Evolutionary conservation across 2,888 invertebrate genomes (phyloP), one percentile per base, ranked within the genome.

Genomic region (Caenorhabditis sulstoni): DNA sequence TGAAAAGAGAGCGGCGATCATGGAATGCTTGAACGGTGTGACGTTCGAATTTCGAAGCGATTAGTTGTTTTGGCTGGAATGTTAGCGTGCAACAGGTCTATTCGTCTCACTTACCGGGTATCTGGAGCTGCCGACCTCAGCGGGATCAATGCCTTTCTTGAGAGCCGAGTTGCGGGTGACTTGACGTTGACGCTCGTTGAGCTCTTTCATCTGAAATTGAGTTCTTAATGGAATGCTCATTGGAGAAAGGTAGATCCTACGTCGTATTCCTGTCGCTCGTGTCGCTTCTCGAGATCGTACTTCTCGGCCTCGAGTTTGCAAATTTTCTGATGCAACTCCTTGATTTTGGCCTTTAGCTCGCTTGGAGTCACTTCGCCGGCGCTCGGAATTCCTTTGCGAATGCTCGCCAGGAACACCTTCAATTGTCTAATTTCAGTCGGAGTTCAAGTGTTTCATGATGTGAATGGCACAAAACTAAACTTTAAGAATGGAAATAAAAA

Each of bases 31-130:
- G 94, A 92, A 96, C 95, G 86, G 96, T 95, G 92, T 96, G 95
- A 92, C 96, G 93, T 93, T 97, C 97, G 93, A 96, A 97, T 94
- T 97, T 97, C 93, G 96, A 96, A 92, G 96, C 96, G 91, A 97
- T 96, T 93, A 95, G 95, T 92, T 97, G 96, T 94, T 96, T 97
- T 91, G 97, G 96, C 96, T 87, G 81, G 29, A 85, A 86, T 35
- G 29, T 12, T 22, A 16, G 23, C 49, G 8, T 49, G 47, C 4
- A n/a, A 23, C 3, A 20, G 41, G 45, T 22, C 16, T 44, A 11
- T n/a, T 22, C 9, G n/a, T 22, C 55, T 47, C 53, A 35, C 16
- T 59, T 80, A 85, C 85, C 55, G 85, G 85, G 50, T 84, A 79
- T 62, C 87, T 83, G 20, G 82, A 73, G 53, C 65, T 81, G 41